Conservation (phyloP, 2,888 invertebrate species). For the Cephonodes hylas region DNA sequence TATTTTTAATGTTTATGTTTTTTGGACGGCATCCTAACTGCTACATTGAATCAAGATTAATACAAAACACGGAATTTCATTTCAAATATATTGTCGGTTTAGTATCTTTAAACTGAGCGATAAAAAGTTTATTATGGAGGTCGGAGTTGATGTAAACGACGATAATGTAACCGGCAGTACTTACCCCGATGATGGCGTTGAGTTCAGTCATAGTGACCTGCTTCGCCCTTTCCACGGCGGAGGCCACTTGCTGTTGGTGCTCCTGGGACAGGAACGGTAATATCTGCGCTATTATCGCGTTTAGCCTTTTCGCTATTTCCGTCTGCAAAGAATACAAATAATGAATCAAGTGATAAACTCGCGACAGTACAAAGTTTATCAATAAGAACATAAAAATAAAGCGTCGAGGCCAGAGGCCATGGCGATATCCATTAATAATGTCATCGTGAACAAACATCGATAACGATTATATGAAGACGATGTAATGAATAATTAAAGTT, state of each 20-base stretch:
- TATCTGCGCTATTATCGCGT: slow-evolving; percentile 96
- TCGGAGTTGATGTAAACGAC: background rate
- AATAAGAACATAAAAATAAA: slow-evolving; percentile 25
- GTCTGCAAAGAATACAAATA: slow-evolving; percentile 84
- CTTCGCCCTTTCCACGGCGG: slow-evolving; percentile 96
- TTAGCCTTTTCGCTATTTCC: slow-evolving; percentile 96
- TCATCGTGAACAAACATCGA: slow-evolving; percentile 35
- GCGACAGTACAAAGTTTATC: slow-evolving; percentile 16
- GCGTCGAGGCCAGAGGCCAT: slow-evolving; percentile 29
- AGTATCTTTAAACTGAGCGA: background rate
- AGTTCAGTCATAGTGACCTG: slow-evolving; percentile 97
- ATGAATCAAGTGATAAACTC: slow-evolving; percentile 24
- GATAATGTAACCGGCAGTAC: slow-evolving; percentile 44
- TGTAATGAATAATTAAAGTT: slow-evolving; percentile 47
- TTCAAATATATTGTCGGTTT: background rate
- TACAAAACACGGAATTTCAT: slow-evolving; percentile 1
- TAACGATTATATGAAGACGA: slow-evolving; percentile 38
- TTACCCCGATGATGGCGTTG: slow-evolving; percentile 96
- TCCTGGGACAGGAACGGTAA: slow-evolving; percentile 95
- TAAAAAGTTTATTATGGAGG: background rate
- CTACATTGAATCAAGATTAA: slow-evolving; percentile 2
- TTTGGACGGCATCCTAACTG: background rate
- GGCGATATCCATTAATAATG: slow-evolving; percentile 31
- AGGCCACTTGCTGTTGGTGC: slow-evolving; percentile 95
- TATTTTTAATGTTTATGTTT: slow-evolving; percentile 7